Conservation (phyloP, 2,113 vertebrate species). For the Labeo catla region DNA sequence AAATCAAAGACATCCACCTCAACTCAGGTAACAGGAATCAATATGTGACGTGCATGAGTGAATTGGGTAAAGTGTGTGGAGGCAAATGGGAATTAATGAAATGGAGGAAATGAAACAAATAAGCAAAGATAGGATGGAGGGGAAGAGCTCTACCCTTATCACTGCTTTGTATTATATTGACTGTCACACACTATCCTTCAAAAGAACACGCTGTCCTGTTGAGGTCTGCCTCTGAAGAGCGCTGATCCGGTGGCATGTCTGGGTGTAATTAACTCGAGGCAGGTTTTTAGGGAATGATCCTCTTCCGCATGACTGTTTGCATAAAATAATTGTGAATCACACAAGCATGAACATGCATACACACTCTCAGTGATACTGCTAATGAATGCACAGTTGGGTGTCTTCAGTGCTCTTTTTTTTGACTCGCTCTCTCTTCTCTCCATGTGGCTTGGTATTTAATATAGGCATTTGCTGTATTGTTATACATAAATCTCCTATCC, state of each 20-base stretch:
- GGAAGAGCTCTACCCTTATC: neutral
- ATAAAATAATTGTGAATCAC: conserved; percentile 28
- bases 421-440: neutral
- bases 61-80: neutral
- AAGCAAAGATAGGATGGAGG: neutral
- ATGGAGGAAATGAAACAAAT: neutral
- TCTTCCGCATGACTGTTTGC: neutral
- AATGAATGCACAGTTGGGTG: conserved; percentile 6
- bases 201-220: neutral
- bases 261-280: neutral
- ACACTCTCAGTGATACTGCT: neutral
- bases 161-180: conserved; percentile 7
- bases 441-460: neutral
- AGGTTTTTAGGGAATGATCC: conserved; percentile 10
- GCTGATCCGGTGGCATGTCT: conserved; percentile 19
- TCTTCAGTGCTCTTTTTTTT: neutral
- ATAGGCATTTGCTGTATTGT: neutral
- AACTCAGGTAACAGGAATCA: conserved; percentile 80
- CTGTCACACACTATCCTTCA: neutral
- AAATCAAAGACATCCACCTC: conserved; percentile 94
- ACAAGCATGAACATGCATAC: conserved; percentile 12
- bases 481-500: neutral
- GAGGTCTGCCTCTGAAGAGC: neutral
- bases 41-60: neutral
- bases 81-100: neutral